Conservation (phyloP, 2,113 vertebrate genomes). For the Stegostoma tigrinum region DNA sequence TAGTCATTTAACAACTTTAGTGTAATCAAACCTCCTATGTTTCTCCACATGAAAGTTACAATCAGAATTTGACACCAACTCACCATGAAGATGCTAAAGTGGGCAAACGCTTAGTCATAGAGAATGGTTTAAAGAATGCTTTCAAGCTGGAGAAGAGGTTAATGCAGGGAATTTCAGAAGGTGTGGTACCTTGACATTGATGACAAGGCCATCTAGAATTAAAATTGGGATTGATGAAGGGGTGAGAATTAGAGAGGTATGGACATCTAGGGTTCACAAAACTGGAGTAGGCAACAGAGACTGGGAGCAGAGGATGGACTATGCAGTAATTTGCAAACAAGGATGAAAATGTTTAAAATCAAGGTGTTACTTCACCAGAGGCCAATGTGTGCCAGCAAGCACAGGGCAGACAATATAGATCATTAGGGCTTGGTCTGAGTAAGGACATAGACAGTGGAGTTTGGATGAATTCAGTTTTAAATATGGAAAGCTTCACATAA, state of each 20-base stretch:
- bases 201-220: neutral
- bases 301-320: too few relatives aligned
- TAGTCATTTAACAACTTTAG: neutral
- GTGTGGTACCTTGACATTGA: too few relatives aligned
- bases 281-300: neutral
- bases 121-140: neutral
- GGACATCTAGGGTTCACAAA: too few relatives aligned
- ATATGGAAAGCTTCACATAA: neutral
- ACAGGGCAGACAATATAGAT: neutral
- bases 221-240: too few relatives aligned
- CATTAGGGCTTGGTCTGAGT: neutral
- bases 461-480: neutral
- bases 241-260: too few relatives aligned
- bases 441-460: neutral
- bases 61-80: neutral
- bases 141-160: neutral
- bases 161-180: too few relatives aligned
- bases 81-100: neutral
- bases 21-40: neutral
- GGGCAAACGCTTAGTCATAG: neutral
- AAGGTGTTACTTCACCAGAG: neutral
- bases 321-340: neutral
- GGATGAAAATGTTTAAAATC: neutral
- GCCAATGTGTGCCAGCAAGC: neutral
- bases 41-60: neutral